These are phyloP conservation scores for Kryptopterus vitreolus DNA, from an alignment of 2,797 vertebrate species.

Conservation along the genomic window DNA sequence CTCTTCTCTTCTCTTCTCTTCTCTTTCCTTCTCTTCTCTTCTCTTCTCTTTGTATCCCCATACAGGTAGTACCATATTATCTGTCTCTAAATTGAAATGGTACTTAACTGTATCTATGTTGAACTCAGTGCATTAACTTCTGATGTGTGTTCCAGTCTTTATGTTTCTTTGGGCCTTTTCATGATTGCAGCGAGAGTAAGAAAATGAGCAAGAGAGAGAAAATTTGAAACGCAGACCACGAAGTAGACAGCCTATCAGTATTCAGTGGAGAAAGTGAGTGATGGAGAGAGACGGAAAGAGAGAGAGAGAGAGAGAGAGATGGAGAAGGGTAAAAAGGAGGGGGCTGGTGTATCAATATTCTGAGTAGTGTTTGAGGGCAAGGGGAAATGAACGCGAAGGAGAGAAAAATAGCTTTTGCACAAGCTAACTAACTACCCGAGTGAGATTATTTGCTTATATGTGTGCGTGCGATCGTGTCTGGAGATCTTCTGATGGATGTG, in stretches of 20 bases:
- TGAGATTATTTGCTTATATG: conserved; percentile 75
- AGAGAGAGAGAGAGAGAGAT: conserved; percentile 34
- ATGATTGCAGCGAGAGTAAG: conserved; percentile 44
- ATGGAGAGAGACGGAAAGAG: conserved; percentile 73
- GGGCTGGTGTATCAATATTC: conserved; percentile 86
- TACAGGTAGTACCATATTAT: conserved; percentile 73
- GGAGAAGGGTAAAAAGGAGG: conserved; percentile 59
- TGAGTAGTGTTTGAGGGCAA: conserved; percentile 85
- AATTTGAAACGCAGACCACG: conserved; percentile 83
- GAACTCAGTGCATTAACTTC: conserved; percentile 78
- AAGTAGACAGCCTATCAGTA: conserved; percentile 84
- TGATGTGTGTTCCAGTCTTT: conserved; percentile 64
- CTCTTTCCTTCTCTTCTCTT: too few relatives aligned
- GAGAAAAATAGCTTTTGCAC: conserved; percentile 57
- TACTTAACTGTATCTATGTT: conserved; percentile 82
- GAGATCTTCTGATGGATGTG: conserved; percentile 36
- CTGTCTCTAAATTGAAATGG: conserved; percentile 79
- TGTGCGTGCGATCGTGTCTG: conserved; percentile 30
- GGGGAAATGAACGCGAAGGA: conserved; percentile 74
- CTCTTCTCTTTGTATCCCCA: conserved; percentile 35
- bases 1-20: too few relatives aligned
- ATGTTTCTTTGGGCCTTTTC: conserved; percentile 64
- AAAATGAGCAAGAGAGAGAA: conserved; percentile 63
- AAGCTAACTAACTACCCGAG: conserved; percentile 69
- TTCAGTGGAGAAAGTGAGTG: conserved; percentile 84